Evolutionary conservation across 2,113 vertebrate species (phyloP).

Genomic region (Paradisaea rubra): DNA sequence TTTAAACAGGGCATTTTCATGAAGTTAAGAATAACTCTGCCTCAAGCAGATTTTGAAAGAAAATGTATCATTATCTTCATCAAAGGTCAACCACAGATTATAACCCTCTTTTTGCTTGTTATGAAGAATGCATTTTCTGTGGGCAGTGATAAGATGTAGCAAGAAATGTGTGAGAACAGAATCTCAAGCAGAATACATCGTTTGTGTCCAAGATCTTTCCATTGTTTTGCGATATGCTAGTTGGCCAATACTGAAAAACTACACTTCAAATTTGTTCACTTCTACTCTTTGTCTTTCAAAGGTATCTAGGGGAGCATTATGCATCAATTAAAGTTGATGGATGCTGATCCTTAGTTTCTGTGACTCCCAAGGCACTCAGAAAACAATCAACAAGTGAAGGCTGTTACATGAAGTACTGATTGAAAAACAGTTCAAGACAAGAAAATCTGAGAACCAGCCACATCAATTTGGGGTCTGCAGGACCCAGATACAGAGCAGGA

Average conservation of each 20-base stretch:
- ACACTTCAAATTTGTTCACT: background rate
- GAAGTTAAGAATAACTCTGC: slow-evolving; percentile 68
- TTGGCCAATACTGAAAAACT: background rate
- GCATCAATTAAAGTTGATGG: background rate
- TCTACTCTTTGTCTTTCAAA: background rate
- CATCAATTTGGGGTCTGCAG: background rate
- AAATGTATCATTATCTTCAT: slow-evolving; percentile 69
- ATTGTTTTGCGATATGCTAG: background rate
- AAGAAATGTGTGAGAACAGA: slow-evolving; percentile 53
- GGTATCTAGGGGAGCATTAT: background rate
- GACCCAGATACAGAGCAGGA: background rate
- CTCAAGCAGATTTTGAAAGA: slow-evolving; percentile 55
- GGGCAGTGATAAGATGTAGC: slow-evolving; percentile 8
- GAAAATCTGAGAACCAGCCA: background rate
- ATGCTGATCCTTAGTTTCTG: background rate
- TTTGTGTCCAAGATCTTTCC: background rate
- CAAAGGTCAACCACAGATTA: slow-evolving; percentile 72
- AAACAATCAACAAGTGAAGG: background rate
- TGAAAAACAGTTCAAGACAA: background rate
- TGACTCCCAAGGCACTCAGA: background rate
- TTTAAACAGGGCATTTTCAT: slow-evolving; percentile 56
- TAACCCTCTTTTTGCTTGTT: slow-evolving; percentile 47
- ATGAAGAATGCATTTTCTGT: slow-evolving; percentile 52
- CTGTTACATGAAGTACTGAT: background rate
- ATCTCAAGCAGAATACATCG: background rate